Base-by-base conservation (phyloP, 2,113 vertebrate genomes). In the Phainopepla nitens region DNA sequence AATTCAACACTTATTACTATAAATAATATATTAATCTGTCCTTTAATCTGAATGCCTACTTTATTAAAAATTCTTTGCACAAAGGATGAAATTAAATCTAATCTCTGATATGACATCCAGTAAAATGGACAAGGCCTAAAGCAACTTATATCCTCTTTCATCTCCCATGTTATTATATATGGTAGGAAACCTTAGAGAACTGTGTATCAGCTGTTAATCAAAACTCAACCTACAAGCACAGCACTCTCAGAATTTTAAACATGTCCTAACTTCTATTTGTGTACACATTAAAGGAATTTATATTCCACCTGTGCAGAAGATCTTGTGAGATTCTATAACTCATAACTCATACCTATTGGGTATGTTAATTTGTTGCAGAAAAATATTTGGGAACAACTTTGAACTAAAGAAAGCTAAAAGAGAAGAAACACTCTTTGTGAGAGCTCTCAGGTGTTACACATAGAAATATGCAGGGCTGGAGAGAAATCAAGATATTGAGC, bases 21-120 rank as follows among this genome's bases (percentile, higher is more conserved):
- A 50, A 87, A 93, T 81, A 94, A 89, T 82, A 89, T 64, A 88
- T 88, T 62, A 28, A 82, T 70, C 83, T 92, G 56, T 76, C 71
- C 86, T 94, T 95, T 93, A 94, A 89, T 89, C 86, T 94, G 62
- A 75, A 89, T 8, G 35, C 90, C 85, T 61, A 82, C 50, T 88
- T 95, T 94, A 97, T 96, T 97, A 81, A 92, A 96, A 94, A 68
- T 14, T 57, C 50, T 95, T 92, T 78, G 58, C 78, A 75, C 78
- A 90, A 83, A 79, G 44, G 39, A 93, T 92, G 80, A 86, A 94
- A 96, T 94, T 87, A 85, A 86, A 92, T 61, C 66, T 64, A 85
- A 85, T 82, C 87, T 76, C 91, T 91, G 78, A 92, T 57, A 36
- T 13, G 36, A 75, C 71, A 58, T 54, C 70, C 84, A 92, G 56